phyloP scores from a whole-genome alignment of 1,140 invertebrate species.

The Apocrypta bakeri region DNA sequence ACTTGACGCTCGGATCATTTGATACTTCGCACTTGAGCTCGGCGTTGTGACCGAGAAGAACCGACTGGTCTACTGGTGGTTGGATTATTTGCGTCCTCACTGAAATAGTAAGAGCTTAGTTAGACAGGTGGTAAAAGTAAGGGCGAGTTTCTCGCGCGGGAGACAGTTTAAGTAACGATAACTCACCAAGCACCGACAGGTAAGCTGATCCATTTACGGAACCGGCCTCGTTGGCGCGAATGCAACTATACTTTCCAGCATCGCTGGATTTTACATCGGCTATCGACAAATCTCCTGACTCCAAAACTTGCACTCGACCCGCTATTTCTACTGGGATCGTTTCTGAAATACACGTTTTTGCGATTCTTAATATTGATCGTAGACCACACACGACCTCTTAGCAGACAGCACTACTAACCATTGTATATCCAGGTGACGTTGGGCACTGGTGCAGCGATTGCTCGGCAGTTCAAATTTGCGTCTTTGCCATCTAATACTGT shows the following conservation, averaged over 20 bases:
- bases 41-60: conserved; percentile 92
- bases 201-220: conserved; percentile 87
- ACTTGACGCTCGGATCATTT: conserved; percentile 93
- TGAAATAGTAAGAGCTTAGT: conserved; percentile 72
- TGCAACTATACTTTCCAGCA: conserved; percentile 91
- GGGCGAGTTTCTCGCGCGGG: neutral
- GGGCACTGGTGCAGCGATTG: conserved; percentile 90
- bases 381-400: no score
- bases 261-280: conserved; percentile 88
- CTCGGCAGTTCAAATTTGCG: conserved; percentile 89
- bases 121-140: no score
- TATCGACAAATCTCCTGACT: conserved; percentile 89
- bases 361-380: no score
- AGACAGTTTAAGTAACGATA: conserved; percentile 9
- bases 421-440: conserved; percentile 94
- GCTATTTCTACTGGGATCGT: conserved; percentile 75
- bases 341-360: conserved; percentile 64
- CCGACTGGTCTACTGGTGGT: conserved; percentile 91
- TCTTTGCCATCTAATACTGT: conserved; percentile 95
- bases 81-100: conserved; percentile 94
- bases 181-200: conserved; percentile 86
- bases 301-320: conserved; percentile 87
- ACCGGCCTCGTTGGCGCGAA: conserved; percentile 91
- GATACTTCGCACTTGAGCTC: conserved; percentile 94
- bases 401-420: conserved; percentile 80